phyloP scores from a whole-genome alignment of 2,888 invertebrate genomes.

The Tineola bisselliella region DNA sequence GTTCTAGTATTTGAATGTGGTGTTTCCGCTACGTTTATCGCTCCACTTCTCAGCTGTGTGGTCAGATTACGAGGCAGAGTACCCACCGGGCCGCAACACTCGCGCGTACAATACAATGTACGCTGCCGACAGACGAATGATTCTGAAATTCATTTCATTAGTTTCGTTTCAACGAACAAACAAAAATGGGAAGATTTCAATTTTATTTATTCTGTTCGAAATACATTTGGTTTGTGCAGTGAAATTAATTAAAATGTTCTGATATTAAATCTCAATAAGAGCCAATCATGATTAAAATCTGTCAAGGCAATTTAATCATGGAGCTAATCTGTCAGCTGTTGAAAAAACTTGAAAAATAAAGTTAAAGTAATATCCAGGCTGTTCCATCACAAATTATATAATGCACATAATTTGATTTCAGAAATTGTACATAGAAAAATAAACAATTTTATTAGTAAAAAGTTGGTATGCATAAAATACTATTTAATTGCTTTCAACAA shows the following conservation, averaged over 20 bases:
- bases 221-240: conserved; percentile 1
- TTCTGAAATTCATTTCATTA: conserved; percentile 32
- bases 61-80: background rate
- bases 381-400: too few species aligned
- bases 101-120: conserved; percentile 18
- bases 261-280: too few species aligned
- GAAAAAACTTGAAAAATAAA: too few species aligned
- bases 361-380: too few species aligned
- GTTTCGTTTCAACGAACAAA: conserved; percentile 17
- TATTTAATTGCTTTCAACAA: background rate
- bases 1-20: conserved; percentile 14
- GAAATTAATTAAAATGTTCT: background rate
- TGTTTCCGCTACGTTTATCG: background rate
- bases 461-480: too few species aligned
- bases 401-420: too few species aligned
- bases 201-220: conserved; percentile 5
- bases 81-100: conserved; percentile 17
- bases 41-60: background rate
- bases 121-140: conserved; percentile 15
- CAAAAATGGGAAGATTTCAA: conserved; percentile 7
- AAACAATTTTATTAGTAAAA: too few species aligned
- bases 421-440: too few species aligned
- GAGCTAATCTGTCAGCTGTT: too few species aligned
- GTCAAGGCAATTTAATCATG: too few species aligned
- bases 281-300: background rate